phyloP scores from a whole-genome alignment of 2,797 vertebrate genomes.

The Columba guinea region DNA sequence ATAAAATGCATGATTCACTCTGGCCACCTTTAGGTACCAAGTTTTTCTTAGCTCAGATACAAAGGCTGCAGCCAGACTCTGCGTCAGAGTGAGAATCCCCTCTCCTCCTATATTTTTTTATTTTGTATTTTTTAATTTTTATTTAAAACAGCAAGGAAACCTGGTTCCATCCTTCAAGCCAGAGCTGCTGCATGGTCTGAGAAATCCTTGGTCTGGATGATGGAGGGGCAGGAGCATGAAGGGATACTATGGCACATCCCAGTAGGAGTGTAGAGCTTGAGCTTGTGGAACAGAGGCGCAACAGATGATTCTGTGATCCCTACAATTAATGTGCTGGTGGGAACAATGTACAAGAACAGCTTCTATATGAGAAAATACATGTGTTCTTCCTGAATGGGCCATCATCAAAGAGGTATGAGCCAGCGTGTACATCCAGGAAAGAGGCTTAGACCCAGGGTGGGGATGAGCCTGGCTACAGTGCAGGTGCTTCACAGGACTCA shows the following conservation, averaged over 20 bases:
- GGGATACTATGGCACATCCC: neutral
- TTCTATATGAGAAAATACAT: neutral
- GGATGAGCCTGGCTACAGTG: neutral
- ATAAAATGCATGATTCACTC: neutral
- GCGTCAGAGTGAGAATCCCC: neutral
- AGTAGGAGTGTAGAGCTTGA: neutral
- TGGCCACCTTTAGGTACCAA: neutral
- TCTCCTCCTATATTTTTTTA: neutral
- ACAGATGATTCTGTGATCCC: neutral
- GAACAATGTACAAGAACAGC: neutral
- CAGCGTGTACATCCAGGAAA: neutral
- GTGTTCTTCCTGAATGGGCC: rapidly evolving
- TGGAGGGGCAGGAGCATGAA: neutral
- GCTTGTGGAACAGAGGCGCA: neutral
- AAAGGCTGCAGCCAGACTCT: neutral
- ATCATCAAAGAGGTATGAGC: neutral
- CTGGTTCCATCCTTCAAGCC: neutral
- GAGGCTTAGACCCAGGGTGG: rapidly evolving
- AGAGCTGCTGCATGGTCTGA: neutral
- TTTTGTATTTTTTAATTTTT: neutral
- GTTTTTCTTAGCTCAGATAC: neutral
- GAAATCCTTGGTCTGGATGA: neutral
- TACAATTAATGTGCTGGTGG: neutral
- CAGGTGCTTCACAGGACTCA: neutral
- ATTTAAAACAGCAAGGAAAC: neutral